These are phyloP conservation scores for Apis florea DNA, from an alignment of 1,140 invertebrate genomes.

Conservation along the genomic window DNA sequence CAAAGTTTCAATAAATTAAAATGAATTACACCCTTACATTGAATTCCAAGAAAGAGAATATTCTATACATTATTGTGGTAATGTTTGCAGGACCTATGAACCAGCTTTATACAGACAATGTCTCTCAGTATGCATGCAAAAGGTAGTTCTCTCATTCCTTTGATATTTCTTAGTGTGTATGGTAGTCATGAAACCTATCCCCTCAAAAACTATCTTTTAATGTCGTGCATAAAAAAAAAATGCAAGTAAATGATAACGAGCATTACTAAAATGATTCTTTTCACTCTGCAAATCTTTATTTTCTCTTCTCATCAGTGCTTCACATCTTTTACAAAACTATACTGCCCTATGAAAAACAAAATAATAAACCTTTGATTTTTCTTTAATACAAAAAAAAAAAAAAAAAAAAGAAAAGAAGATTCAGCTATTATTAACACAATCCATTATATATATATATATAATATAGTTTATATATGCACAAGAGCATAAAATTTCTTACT, in stretches of 20 bases:
- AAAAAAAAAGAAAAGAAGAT: too few relatives aligned
- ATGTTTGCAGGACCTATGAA: constrained; percentile 69
- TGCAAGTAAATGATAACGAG: not conserved
- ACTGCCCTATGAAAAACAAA: not conserved
- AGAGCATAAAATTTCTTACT: too few relatives aligned
- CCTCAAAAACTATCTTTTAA: not conserved
- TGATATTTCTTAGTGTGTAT: constrained; percentile 54
- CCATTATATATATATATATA: constrained; percentile 14
- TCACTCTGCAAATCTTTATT: not conserved
- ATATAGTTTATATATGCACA: not conserved
- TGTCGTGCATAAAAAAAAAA: not conserved
- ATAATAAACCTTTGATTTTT: not conserved
- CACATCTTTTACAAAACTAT: not conserved
- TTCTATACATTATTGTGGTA: constrained; percentile 57
- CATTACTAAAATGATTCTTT: not conserved
- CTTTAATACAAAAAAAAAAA: not conserved
- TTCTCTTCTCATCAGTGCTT: not conserved
- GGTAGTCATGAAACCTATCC: constrained; percentile 20
- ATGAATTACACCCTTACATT: constrained; percentile 47
- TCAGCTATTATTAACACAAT: constrained; percentile 34
- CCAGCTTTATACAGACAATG: constrained; percentile 69
- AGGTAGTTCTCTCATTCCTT: constrained; percentile 64
- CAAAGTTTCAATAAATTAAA: not conserved
- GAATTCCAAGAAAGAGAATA: constrained; percentile 42
- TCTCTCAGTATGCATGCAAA: constrained; percentile 70